Evolutionary conservation across 2,113 vertebrate genomes (phyloP).

Genomic region (Podarcis raffonei): DNA sequence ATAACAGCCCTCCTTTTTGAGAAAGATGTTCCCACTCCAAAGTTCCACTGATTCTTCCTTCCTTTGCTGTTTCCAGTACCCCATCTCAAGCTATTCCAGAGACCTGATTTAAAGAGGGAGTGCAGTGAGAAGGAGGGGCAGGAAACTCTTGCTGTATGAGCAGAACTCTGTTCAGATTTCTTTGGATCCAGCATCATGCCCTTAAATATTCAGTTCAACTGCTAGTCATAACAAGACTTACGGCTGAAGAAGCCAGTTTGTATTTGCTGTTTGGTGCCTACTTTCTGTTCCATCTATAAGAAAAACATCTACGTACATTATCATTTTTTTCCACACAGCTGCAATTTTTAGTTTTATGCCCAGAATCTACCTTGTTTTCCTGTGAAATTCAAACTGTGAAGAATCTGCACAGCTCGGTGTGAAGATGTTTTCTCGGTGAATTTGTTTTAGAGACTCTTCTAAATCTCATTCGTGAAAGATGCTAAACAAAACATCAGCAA

Average conservation of each 20-base stretch:
- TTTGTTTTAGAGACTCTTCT: neutral
- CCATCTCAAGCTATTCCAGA: neutral
- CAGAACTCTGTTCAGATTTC: neutral
- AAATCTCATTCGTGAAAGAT: slow-evolving; percentile 18
- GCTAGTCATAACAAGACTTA: neutral
- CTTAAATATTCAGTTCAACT: neutral
- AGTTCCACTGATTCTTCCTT: neutral
- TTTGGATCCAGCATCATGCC: neutral
- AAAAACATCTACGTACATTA: neutral
- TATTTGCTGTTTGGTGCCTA: neutral
- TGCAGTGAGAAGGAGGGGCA: neutral
- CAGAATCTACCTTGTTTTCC: neutral
- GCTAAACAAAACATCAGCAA: slow-evolving; percentile 20
- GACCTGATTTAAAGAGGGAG: too few species aligned
- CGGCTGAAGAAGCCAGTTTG: neutral
- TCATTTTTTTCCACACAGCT: neutral
- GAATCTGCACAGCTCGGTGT: slow-evolving; percentile 26
- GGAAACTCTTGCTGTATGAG: neutral
- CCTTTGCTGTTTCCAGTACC: neutral
- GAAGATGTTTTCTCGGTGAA: slow-evolving; percentile 18
- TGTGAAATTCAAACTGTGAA: slow-evolving; percentile 9
- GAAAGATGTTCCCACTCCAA: neutral
- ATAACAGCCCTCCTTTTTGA: neutral
- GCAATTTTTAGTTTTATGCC: neutral
- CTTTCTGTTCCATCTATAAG: neutral